Base-by-base conservation (phyloP, 1,140 invertebrate genomes). In the Ylistrum balloti region DNA sequence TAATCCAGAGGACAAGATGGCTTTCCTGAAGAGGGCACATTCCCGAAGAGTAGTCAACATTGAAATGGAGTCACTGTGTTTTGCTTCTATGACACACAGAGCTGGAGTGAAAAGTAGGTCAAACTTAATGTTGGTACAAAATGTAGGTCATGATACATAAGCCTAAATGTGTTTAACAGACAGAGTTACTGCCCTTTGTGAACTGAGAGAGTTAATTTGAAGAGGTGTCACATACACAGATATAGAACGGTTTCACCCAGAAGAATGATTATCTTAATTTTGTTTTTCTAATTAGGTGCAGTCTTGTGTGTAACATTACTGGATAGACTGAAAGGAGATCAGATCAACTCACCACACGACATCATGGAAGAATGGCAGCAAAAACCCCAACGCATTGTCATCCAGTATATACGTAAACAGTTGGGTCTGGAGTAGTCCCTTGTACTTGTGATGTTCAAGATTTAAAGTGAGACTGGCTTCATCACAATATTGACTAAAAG, bases 51-150 rank as follows among this genome's bases (percentile, higher is more conserved):
- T 99, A 7, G 97, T 98, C 0, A 99, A 99, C 96, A 99, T 99
- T 94, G 99, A 99, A 97, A 99, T 99, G 99, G 99, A 99, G 96
- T 98, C 98, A 0, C 97, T 98, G 0, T 97, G 98, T 85, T 99
- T 99, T 96, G 98, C 99, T 0, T 98, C 99, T 0, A 97, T 99
- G 56, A 99, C 98, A 9, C 98, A 99, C 96, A 98, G 99, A 95
- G 95, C 93, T 35, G 91, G 91, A 22, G 86, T 93, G 15, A 93
- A 93, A 92, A 93, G 93, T 93, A 92, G 89, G 91, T 90, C 34
- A 28, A 17, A 74, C 32, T 56, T 74, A 35, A n/a, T 32, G 33
- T 33, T 74, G 20, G 28, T 48, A 88, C 33, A 0, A 17, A 88
- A 88, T 5, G 28, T 56, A 38, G 17, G 17, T 85, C 11, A 22